A percentile compares a stretch with the other conserved stretches of the same genome.
These are phyloP conservation scores for Polyploca ridens DNA, from an alignment of 2,888 invertebrate species.

Conservation along the genomic window DNA sequence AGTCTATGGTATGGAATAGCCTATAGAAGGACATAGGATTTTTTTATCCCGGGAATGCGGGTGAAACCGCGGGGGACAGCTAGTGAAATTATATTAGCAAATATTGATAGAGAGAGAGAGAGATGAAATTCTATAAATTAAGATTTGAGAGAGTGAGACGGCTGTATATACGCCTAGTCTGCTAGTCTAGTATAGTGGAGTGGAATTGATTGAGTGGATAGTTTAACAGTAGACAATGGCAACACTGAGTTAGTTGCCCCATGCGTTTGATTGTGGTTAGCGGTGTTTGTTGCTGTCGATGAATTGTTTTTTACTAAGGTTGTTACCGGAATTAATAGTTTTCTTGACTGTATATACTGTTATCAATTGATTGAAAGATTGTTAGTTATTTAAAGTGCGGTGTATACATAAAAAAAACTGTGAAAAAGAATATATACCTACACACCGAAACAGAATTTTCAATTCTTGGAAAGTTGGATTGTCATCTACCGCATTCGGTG, in stretches of 20 bases:
- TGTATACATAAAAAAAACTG: constrained; percentile 55
- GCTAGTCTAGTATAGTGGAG: too few relatives aligned
- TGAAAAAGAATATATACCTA: constrained; percentile 40
- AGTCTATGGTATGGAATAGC: too few relatives aligned
- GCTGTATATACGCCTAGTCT: too few relatives aligned
- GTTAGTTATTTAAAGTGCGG: constrained; percentile 51
- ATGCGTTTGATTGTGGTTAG: background rate
- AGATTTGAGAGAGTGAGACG: too few relatives aligned
- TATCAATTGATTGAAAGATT: constrained; percentile 17
- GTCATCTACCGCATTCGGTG: constrained; percentile 70
- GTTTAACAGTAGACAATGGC: too few relatives aligned
- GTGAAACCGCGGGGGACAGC: too few relatives aligned
- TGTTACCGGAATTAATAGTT: background rate
- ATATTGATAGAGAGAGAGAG: too few relatives aligned
- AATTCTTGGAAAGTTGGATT: constrained; percentile 78
- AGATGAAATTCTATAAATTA: too few relatives aligned
- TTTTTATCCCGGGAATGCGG: too few relatives aligned
- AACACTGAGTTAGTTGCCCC: background rate
- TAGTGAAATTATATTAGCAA: too few relatives aligned
- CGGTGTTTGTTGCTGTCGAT: background rate
- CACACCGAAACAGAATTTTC: constrained; percentile 54
- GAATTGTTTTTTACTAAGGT: background rate
- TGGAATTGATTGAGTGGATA: too few relatives aligned
- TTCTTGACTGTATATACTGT: constrained; percentile 33
- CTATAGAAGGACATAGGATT: too few relatives aligned